Percentiles rank a stretch among this genome's conserved stretches.
Conservation (phyloP, 1,140 invertebrate species). For the Danaus plexippus region DNA sequence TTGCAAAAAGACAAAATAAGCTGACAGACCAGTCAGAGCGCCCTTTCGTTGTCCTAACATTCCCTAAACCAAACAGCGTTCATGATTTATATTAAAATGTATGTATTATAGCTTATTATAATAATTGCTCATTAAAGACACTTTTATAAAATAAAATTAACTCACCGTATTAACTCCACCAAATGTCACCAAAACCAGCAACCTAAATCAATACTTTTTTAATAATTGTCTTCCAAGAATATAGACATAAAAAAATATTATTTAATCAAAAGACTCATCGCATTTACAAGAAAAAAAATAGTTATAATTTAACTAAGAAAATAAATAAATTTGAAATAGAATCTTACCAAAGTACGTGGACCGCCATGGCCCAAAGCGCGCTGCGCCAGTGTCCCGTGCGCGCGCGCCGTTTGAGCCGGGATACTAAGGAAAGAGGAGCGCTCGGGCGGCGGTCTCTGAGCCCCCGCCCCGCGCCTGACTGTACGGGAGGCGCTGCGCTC, state of each 20-base stretch:
- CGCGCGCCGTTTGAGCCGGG: conserved; percentile 65
- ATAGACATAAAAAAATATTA: conserved; percentile 16
- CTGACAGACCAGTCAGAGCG: conserved; percentile 42
- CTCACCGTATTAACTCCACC: conserved; percentile 54
- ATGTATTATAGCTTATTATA: conserved; percentile 20
- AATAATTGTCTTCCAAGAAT: no score
- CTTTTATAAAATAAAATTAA: conserved; percentile 24
- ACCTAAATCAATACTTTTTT: conserved; percentile 37
- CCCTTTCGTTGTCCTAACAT: conserved; percentile 34
- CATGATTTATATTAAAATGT: conserved; percentile 15
- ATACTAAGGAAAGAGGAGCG: conserved; percentile 62
- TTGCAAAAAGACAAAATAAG: conserved; percentile 57
- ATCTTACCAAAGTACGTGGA: conserved; percentile 62
- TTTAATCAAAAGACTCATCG: conserved; percentile 1
- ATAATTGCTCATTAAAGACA: conserved; percentile 12
- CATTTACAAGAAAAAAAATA: conserved; percentile 1
- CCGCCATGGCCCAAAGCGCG: conserved; percentile 64
- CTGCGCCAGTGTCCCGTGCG: conserved; percentile 62
- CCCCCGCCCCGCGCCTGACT: conserved; percentile 38
- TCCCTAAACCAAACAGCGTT: conserved; percentile 37
- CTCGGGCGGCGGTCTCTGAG: conserved; percentile 44
- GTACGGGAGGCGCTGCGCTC: conserved; percentile 29
- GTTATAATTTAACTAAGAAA: conserved; percentile 6
- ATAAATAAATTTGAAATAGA: conserved; percentile 14
- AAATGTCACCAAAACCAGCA: conserved; percentile 48